Percentiles rank a stretch among this genome's conserved stretches.
phyloP scores from a whole-genome alignment of 92 coral and sea anemone genomes.

The Palythoa heliodiscus region DNA sequence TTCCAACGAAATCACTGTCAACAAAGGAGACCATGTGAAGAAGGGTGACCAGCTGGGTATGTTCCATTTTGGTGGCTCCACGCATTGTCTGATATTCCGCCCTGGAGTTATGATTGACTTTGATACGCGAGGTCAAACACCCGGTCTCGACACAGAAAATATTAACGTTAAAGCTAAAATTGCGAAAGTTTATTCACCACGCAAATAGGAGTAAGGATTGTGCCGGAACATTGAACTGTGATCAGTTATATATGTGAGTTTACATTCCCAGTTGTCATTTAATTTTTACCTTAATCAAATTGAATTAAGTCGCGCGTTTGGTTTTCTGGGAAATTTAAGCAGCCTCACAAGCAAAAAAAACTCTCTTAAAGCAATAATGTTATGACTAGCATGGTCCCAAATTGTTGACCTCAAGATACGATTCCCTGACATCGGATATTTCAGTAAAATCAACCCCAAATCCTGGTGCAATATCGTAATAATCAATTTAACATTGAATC shows the following conservation, averaged over 20 bases:
- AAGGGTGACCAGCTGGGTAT: slow-evolving; percentile 76
- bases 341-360: not conserved
- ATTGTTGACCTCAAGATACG: not conserved
- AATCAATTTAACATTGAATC: not conserved
- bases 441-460: not conserved
- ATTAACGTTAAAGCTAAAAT: slow-evolving; percentile 48
- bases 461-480: not conserved
- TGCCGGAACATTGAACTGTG: not conserved
- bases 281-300: not conserved
- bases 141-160: slow-evolving; percentile 25
- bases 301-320: not conserved
- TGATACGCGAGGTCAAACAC: slow-evolving; percentile 57
- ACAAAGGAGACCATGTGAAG: slow-evolving; percentile 49
- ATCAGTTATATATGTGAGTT: not conserved
- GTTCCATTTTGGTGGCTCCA: slow-evolving; percentile 79
- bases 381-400: not conserved
- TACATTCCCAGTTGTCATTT: not conserved
- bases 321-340: not conserved
- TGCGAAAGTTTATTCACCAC: slow-evolving; percentile 48
- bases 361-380: no score
- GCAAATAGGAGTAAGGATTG: slow-evolving; percentile 28
- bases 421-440: not conserved
- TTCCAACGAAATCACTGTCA: slow-evolving; percentile 59
- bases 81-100: slow-evolving; percentile 68
- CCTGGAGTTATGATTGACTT: slow-evolving; percentile 57